Evolutionary conservation across 2,888 invertebrate species (phyloP), one percentile per base, ranked within the genome.

Genomic region (Meteorus cinctellus): DNA sequence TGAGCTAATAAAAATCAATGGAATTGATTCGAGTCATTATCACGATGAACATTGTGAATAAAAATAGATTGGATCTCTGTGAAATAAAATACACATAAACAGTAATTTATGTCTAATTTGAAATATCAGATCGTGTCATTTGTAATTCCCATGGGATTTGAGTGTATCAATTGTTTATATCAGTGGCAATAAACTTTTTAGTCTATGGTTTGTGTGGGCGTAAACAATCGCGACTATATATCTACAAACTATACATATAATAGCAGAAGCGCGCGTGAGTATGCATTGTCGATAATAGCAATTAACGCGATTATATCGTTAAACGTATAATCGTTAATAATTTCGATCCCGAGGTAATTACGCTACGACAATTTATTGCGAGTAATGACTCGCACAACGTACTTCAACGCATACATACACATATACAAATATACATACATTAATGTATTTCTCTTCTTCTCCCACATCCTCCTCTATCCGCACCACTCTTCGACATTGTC

Each of bases 261-360:
- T n/a, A 16, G n/a, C 2, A 55, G 19, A 55, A 19, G 55, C 3
- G 24, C 24, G 62, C 10, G 41, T 16, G 59, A 67, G 45, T 74
- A 41, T 55, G 67, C 31, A 74, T 66, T 62, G 72, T 66, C 70
- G 79, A 81, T 82, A 80, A 81, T 79, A 74, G 76, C 79, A 81
- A 80, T 86, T 85, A 85, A 84, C 79, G 82, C 82, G 80, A 86
- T 87, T 85, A 84, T 84, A 85, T 86, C 83, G 84, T 82, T 82
- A 80, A 80, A 85, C 83, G 81, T 81, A 85, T 82, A 81, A 85
- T 82, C 85, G 80, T 85, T 83, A 86, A 86, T 84, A 83, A 84
- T 84, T 82, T 82, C 79, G 76, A 82, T 84, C 82, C 82, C 72
- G 74, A 74, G 79, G 78, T 83, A 85, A 86, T 87, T 86, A 85